phyloP scores from a whole-genome alignment of 1,140 invertebrate species.

The Telenomus remus region DNA sequence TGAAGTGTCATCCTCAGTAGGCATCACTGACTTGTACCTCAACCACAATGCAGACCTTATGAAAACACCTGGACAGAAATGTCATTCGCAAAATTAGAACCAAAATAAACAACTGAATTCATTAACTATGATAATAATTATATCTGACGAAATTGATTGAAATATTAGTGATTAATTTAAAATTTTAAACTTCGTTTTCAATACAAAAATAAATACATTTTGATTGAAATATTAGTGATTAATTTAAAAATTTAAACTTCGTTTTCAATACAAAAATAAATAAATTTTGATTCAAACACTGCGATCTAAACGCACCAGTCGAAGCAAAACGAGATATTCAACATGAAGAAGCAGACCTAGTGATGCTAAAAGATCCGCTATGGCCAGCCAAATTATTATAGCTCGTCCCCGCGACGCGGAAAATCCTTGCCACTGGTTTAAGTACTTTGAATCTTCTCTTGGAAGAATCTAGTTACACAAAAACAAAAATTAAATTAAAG shows the following conservation, averaged over 20 bases:
- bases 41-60: slow-evolving; percentile 83
- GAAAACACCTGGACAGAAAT: slow-evolving; percentile 83
- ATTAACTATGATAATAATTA: too few species aligned
- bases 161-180: too few species aligned
- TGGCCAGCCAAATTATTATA: slow-evolving; percentile 86
- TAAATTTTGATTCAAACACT: not conserved
- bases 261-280: not conserved
- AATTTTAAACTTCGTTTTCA: too few species aligned
- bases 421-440: slow-evolving; percentile 75
- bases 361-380: slow-evolving; percentile 85
- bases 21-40: slow-evolving; percentile 80
- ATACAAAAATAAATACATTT: too few species aligned
- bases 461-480: slow-evolving; percentile 73
- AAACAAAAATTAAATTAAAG: not conserved
- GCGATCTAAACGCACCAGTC: slow-evolving; percentile 26
- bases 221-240: too few species aligned
- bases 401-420: slow-evolving; percentile 79
- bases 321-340: slow-evolving; percentile 58
- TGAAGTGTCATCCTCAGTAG: slow-evolving; percentile 78
- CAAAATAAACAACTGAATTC: too few species aligned
- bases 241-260: not conserved
- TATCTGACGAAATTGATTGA: too few species aligned
- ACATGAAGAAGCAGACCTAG: slow-evolving; percentile 76
- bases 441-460: slow-evolving; percentile 66
- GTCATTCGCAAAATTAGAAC: too few species aligned